Conservation (phyloP, 2,113 vertebrate species). For the Phyllostomus discolor region DNA sequence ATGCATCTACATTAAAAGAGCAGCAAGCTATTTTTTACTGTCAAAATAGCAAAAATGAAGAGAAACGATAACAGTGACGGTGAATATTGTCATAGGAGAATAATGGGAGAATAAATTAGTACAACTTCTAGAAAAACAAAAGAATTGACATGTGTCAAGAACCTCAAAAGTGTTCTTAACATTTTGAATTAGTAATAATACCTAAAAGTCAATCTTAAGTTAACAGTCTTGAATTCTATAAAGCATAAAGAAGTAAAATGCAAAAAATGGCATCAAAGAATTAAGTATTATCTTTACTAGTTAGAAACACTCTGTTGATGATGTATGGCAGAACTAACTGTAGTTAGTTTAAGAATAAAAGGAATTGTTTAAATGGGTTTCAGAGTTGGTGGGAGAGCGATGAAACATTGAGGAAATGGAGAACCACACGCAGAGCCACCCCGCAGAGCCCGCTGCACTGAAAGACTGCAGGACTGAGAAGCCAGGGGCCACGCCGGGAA, state of each 20-base stretch:
- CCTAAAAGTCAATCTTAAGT: background rate
- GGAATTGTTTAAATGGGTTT: background rate
- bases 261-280: background rate
- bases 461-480: background rate
- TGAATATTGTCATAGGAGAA: background rate
- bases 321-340: background rate
- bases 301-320: background rate
- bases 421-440: background rate
- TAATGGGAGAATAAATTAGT: background rate
- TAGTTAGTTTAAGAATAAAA: background rate
- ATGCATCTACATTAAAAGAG: background rate
- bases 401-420: background rate
- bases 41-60: constrained; percentile 20
- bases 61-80: background rate
- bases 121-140: background rate
- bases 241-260: background rate
- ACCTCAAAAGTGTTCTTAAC: background rate
- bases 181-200: background rate
- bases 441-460: background rate
- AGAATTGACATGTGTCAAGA: constrained; percentile 14
- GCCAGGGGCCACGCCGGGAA: background rate
- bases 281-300: background rate
- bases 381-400: background rate
- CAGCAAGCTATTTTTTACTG: background rate
- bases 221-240: background rate